Base-by-base conservation (phyloP, 53 echinoderm and acorn worm genomes). In the Astropecten irregularis region DNA sequence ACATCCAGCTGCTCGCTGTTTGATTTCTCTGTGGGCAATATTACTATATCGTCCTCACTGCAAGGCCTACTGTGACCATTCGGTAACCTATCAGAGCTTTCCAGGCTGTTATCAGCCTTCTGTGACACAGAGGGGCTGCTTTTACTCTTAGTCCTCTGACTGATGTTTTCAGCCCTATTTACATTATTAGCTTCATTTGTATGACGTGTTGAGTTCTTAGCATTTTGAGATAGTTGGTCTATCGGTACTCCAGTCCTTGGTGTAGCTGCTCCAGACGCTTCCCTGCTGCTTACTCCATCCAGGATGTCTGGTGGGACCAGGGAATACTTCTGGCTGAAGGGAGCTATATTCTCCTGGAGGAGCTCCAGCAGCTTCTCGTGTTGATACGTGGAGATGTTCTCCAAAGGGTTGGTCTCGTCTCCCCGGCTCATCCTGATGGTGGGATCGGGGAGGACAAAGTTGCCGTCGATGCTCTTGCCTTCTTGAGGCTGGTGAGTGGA, bases 11-110 rank as follows among this genome's bases (percentile, higher is more conserved):
- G 6, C 55, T 33, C 58, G 16, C 39, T 54, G 44, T 22, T 38
- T 11, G 57, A 13, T 18, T 57, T 57, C 74, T 74, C 74, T 5
- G 42, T 28, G 14, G 74, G 57, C 56, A 74, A 27, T 38, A 74
- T 77, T 14, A 86, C 91, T 49, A 95, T 72, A 9, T 95, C 95
- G 70, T 95, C 95, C 49, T 95, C 95, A 30, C 88, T 90, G 26
- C 74, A 89, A 3, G 74, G 74, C 23, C 58, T 39, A 57, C 58
- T 57, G 25, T 23, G 66, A 14, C 69, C 68, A 23, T 74, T 73
- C 22, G 21, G 57, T 16, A 37, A 25, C 18, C 18, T 30, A 61
- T 42, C 50, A 49, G 2, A 72, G 63, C 44, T 25, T 0, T 65
- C 40, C 31, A 46, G 49, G 25, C 26, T 53, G 22, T 18, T 40